Evolutionary conservation across 2,888 invertebrate genomes (phyloP).

Genomic region (Tolmerus cingulatus): DNA sequence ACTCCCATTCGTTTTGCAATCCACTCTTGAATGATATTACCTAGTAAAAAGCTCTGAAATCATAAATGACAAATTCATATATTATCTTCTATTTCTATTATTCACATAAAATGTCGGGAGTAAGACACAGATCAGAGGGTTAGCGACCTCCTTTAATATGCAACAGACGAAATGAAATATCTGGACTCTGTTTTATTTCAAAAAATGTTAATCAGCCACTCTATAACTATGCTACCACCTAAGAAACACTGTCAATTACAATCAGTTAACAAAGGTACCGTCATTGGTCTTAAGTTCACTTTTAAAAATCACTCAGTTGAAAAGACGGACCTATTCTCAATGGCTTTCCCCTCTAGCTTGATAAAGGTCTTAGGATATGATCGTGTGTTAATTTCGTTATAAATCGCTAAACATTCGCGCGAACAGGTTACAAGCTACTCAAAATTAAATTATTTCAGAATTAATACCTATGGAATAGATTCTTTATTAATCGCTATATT

Average conservation of each 20-base stretch:
- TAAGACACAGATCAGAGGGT: not conserved
- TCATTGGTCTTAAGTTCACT: not conserved
- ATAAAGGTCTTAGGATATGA: not conserved
- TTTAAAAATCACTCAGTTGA: not conserved
- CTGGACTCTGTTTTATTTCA: not conserved
- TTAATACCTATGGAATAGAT: not conserved
- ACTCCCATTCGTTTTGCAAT: not conserved
- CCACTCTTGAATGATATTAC: not conserved
- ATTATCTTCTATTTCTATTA: not conserved
- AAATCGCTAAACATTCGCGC: not conserved
- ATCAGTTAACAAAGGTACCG: not conserved
- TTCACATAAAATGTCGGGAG: not conserved
- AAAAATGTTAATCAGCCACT: not conserved
- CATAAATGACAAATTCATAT: not conserved
- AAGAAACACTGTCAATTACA: not conserved
- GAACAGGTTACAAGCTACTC: not conserved
- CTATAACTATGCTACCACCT: not conserved
- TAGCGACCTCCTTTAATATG: not conserved
- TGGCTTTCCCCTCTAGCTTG: not conserved
- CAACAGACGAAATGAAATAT: not conserved
- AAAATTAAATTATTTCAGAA: not conserved
- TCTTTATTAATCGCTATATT: not conserved
- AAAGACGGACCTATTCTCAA: not conserved
- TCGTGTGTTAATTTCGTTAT: not conserved
- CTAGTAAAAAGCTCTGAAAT: not conserved